Conservation (phyloP, 1,140 invertebrate species). For the Heliconius himera region DNA sequence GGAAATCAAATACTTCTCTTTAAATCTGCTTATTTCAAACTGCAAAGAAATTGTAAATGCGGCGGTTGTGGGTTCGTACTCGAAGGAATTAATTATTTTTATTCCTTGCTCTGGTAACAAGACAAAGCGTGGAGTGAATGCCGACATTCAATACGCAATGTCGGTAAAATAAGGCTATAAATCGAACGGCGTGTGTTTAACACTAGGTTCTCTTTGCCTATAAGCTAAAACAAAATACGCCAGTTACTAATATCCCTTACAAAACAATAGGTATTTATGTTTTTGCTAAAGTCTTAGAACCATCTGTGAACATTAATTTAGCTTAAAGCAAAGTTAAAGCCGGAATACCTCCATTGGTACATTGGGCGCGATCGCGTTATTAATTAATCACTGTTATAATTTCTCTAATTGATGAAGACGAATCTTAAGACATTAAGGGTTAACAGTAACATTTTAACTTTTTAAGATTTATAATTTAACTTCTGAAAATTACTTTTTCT, state of each 20-base stretch:
- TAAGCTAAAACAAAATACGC: neutral
- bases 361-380: constrained; percentile 15
- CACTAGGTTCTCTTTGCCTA: neutral
- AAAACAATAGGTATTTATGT: neutral
- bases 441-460: constrained; percentile 6
- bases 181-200: neutral
- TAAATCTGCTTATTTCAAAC: neutral
- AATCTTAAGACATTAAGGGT: constrained; percentile 40
- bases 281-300: neutral
- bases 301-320: constrained; percentile 13
- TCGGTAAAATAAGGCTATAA: neutral
- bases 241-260: neutral
- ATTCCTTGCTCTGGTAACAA: neutral
- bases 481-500: no score
- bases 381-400: constrained; percentile 53
- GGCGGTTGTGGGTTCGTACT: neutral
- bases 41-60: no score
- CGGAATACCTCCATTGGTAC: neutral
- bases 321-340: neutral
- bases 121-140: neutral
- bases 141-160: neutral
- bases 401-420: constrained; percentile 56
- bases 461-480: neutral
- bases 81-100: neutral
- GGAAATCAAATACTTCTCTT: neutral